phyloP scores from a whole-genome alignment of 2,797 vertebrate species.

The Emydoidea blandingii region DNA sequence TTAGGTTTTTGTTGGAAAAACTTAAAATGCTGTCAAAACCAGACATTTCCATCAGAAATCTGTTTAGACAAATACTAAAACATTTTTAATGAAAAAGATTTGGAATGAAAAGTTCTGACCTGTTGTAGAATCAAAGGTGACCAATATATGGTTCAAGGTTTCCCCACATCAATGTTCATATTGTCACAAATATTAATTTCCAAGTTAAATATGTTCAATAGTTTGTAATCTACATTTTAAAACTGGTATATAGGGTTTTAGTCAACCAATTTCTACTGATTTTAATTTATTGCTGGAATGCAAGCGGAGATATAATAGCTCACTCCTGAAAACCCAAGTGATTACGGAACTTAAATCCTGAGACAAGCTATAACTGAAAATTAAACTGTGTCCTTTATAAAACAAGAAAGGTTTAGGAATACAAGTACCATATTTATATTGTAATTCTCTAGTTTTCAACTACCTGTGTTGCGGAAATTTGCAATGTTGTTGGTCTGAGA shows the following conservation, averaged over 20 bases:
- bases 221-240: neutral
- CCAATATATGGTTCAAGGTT: neutral
- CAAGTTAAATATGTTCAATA: neutral
- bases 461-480: neutral
- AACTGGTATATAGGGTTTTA: neutral
- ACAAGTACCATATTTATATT: neutral
- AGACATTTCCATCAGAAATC: neutral
- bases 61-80: neutral
- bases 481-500: neutral
- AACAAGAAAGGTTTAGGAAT: neutral
- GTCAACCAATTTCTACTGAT: neutral
- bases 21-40: neutral
- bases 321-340: neutral
- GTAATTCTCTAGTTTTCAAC: neutral
- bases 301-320: neutral
- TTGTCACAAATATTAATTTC: neutral
- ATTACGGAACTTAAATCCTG: neutral
- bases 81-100: neutral
- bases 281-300: neutral
- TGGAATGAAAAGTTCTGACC: neutral
- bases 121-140: neutral
- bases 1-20: neutral
- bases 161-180: neutral
- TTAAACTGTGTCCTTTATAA: neutral
- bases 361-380: neutral